These are phyloP conservation scores for Zygothrica quintamaculata DNA, from an alignment of 2,888 invertebrate species.

Conservation along the genomic window DNA sequence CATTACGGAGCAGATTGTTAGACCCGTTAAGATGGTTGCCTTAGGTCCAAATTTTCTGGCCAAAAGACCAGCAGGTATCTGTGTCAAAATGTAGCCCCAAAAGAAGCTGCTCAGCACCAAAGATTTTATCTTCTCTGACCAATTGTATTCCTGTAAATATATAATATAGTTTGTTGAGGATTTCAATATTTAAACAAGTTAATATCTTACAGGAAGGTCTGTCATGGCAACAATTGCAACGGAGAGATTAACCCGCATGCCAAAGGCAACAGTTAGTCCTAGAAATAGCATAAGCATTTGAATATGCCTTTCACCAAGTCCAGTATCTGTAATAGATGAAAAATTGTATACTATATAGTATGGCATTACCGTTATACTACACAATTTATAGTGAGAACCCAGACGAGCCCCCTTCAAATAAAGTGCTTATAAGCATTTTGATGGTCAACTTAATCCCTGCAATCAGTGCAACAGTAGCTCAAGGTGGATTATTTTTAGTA, in stretches of 20 bases:
- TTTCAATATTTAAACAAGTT: neutral
- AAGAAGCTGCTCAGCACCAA: constrained; percentile 88
- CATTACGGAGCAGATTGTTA: constrained; percentile 87
- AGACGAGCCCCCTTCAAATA: constrained; percentile 20
- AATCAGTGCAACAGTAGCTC: constrained; percentile 15
- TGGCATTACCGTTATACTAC: too few relatives aligned
- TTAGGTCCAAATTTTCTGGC: constrained; percentile 90
- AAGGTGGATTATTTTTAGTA: constrained; percentile 5
- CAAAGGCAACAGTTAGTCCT: constrained; percentile 87
- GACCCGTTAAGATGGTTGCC: constrained; percentile 85
- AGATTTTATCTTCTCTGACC: constrained; percentile 86
- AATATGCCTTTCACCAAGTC: constrained; percentile 87
- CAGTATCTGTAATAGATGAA: constrained; percentile 79
- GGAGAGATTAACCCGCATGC: constrained; percentile 88
- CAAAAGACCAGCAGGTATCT: constrained; percentile 88
- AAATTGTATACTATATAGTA: neutral
- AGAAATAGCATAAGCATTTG: constrained; percentile 87
- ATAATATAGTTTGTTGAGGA: constrained; percentile 13
- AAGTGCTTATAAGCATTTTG: neutral
- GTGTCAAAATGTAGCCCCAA: constrained; percentile 88
- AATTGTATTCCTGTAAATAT: constrained; percentile 86
- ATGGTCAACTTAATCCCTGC: neutral
- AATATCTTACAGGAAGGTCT: constrained; percentile 78
- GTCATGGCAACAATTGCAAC: constrained; percentile 91
- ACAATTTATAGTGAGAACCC: neutral